phyloP scores from a whole-genome alignment of 1,140 invertebrate species.

The Chironomus striatipennis region DNA sequence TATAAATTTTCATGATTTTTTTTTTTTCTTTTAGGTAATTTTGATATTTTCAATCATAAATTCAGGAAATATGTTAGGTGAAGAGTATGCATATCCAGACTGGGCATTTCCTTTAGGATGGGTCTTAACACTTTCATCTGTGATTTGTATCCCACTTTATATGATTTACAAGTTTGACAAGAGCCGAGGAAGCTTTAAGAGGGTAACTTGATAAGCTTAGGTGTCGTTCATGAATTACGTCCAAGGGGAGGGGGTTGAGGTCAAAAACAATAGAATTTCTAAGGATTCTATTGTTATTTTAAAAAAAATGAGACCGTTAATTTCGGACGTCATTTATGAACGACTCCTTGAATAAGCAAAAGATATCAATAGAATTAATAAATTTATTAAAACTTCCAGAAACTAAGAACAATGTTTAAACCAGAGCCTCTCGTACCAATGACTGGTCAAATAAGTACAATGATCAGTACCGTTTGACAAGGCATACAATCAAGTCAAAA shows the following conservation, averaged over 20 bases:
- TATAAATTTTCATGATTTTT: background rate
- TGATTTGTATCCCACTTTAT: slow-evolving; percentile 83
- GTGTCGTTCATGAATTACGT: no score
- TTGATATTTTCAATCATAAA: slow-evolving; percentile 83
- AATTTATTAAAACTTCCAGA: slow-evolving; percentile 25
- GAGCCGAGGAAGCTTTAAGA: slow-evolving; percentile 60
- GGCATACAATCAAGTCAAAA: background rate
- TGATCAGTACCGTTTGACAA: slow-evolving; percentile 39
- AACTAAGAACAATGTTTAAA: slow-evolving; percentile 33
- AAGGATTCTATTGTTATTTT: no score
- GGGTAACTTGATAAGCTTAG: slow-evolving; percentile 50
- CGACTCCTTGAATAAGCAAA: background rate
- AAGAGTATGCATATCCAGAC: slow-evolving; percentile 77
- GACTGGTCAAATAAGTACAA: slow-evolving; percentile 34
- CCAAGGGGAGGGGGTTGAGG: no score
- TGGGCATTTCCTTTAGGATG: slow-evolving; percentile 89
- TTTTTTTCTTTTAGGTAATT: slow-evolving; percentile 58
- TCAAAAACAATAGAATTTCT: no score
- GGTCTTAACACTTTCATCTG: slow-evolving; percentile 82
- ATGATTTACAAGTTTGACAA: slow-evolving; percentile 72
- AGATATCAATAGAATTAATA: background rate
- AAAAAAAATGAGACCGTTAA: no score
- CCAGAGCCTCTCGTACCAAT: slow-evolving; percentile 33
- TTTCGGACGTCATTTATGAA: no score
- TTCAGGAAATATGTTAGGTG: slow-evolving; percentile 81